These are phyloP conservation scores for Aradophagus sp. DNA, from an alignment of 1,140 invertebrate genomes.

Conservation along the genomic window DNA sequence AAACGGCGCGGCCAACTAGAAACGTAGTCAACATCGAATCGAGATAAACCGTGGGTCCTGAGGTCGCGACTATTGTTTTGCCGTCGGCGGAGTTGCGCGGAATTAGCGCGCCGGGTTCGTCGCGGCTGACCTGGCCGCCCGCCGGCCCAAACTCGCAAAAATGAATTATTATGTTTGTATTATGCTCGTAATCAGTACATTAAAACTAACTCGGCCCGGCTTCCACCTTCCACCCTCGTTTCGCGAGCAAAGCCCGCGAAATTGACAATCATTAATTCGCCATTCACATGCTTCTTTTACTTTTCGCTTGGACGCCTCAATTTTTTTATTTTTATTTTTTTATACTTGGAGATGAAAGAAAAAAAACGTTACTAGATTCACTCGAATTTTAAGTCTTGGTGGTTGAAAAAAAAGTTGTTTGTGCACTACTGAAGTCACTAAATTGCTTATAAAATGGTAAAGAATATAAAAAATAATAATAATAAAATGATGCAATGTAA, in stretches of 20 bases:
- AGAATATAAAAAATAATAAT: no score
- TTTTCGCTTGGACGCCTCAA: no score
- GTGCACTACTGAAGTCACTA: no score
- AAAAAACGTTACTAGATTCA: no score
- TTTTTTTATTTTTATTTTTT: no score
- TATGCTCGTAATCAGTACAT: slow-evolving; percentile 51
- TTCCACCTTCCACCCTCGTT: slow-evolving; percentile 1
- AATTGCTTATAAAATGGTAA: no score
- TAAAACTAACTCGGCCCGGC: slow-evolving; percentile 18
- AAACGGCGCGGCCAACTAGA: slow-evolving; percentile 46
- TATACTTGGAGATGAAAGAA: no score
- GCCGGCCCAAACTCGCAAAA: slow-evolving; percentile 42
- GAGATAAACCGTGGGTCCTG: slow-evolving; percentile 55
- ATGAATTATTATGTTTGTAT: slow-evolving; percentile 51
- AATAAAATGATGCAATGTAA: no score
- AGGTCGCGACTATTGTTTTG: slow-evolving; percentile 41
- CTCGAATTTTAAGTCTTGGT: no score
- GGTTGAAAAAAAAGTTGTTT: no score
- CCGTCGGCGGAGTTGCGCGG: slow-evolving; percentile 27
- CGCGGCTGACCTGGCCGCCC: slow-evolving; percentile 36
- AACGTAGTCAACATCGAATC: slow-evolving; percentile 59
- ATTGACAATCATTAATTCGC: no score
- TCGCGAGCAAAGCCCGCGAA: neutral
- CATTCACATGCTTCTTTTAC: no score
- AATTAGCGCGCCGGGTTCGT: slow-evolving; percentile 43